A percentile compares a stretch with the other conserved stretches of the same genome.
phyloP scores from a whole-genome alignment of 1,140 invertebrate genomes.

The Cepaea nemoralis region DNA sequence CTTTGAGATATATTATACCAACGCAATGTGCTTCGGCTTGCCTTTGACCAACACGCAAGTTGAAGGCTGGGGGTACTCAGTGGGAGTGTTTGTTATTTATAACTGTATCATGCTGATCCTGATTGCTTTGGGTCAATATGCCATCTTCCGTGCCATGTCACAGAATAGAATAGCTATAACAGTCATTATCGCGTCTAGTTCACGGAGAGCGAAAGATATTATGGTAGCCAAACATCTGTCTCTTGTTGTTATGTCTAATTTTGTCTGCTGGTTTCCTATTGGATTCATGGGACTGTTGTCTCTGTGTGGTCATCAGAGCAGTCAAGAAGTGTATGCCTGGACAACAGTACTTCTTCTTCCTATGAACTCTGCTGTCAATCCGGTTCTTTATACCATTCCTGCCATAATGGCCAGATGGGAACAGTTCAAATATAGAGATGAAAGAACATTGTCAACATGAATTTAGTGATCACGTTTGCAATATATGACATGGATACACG shows the following conservation, averaged over 20 bases:
- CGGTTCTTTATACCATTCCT: constrained; percentile 46
- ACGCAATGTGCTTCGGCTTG: constrained; percentile 22
- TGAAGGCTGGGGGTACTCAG: constrained; percentile 31
- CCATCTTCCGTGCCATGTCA: not conserved
- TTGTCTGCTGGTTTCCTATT: constrained; percentile 54
- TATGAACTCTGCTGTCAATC: constrained; percentile 51
- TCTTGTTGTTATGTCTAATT: constrained; percentile 46
- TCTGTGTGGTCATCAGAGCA: constrained; percentile 34
- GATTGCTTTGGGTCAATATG: constrained; percentile 36
- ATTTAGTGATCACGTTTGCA: too few relatives aligned
- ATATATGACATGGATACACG: too few relatives aligned
- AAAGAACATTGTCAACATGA: too few relatives aligned
- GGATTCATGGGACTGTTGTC: constrained; percentile 49
- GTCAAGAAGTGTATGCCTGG: constrained; percentile 46
- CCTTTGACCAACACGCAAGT: constrained; percentile 1
- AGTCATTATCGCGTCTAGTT: constrained; percentile 37
- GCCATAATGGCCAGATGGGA: not conserved
- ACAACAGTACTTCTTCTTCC: constrained; percentile 48
- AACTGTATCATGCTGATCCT: constrained; percentile 37
- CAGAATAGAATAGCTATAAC: not conserved
- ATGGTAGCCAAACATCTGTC: constrained; percentile 43
- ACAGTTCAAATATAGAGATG: too few relatives aligned
- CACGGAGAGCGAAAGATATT: constrained; percentile 49
- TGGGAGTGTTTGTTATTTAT: constrained; percentile 32
- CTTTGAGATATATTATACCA: not conserved